phyloP scores from a whole-genome alignment of 1,140 invertebrate species.

The Venustaconcha ellipsiformis region DNA sequence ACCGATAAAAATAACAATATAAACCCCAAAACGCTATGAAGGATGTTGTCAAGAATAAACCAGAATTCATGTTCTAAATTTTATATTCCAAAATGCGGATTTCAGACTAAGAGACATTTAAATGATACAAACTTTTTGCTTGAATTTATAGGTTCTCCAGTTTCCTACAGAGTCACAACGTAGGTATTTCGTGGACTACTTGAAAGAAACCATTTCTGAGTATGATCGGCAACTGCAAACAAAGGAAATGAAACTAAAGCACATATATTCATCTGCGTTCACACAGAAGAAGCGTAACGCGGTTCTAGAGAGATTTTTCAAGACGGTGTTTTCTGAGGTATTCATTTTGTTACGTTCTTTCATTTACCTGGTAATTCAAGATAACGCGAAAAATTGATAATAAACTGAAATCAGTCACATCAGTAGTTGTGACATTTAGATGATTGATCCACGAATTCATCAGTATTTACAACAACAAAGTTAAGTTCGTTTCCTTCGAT shows the following conservation, averaged over 20 bases:
- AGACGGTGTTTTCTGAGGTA: slow-evolving; percentile 93
- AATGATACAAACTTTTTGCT: background rate
- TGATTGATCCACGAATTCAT: no score
- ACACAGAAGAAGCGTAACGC: slow-evolving; percentile 95
- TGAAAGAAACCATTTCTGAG: slow-evolving; percentile 85
- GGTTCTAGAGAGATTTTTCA: slow-evolving; percentile 97
- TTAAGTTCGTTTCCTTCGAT: no score
- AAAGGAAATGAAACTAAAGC: slow-evolving; percentile 78
- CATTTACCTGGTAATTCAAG: background rate
- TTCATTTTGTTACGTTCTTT: slow-evolving; percentile 8
- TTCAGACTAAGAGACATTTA: no score
- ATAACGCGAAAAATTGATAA: no score
- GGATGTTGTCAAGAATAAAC: no score
- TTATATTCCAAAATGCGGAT: no score
- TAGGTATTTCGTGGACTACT: slow-evolving; percentile 90
- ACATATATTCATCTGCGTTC: slow-evolving; percentile 93
- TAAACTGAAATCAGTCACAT: no score
- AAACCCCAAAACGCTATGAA: no score
- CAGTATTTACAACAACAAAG: no score
- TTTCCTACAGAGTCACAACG: slow-evolving; percentile 85
- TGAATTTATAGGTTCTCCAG: slow-evolving; percentile 78
- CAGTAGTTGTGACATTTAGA: no score
- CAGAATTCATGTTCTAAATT: no score
- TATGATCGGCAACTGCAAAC: slow-evolving; percentile 85
- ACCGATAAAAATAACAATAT: no score